Evolutionary conservation across 2,888 invertebrate species (phyloP).

Genomic region (Dyspetes luteomarginatus): DNA sequence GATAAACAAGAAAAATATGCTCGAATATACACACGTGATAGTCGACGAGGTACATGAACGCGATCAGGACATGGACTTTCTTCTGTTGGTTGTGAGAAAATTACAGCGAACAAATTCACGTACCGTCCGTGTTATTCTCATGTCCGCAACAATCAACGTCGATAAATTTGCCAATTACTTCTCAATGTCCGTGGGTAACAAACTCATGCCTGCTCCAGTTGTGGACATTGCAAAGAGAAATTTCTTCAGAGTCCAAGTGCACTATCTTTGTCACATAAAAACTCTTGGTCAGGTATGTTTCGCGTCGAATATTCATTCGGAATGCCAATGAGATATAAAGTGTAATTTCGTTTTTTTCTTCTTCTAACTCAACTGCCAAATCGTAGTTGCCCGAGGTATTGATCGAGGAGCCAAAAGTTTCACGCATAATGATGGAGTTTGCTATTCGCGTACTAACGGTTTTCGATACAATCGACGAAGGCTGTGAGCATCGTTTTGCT

Average conservation of each 20-base stretch:
- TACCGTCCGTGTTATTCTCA: conserved; percentile 90
- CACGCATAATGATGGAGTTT: conserved; percentile 86
- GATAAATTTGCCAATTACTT: conserved; percentile 90
- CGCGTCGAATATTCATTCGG: not conserved
- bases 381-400: conserved; percentile 85
- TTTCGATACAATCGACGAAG: conserved; percentile 86
- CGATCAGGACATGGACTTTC: conserved; percentile 95
- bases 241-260: conserved; percentile 86
- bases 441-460: conserved; percentile 85
- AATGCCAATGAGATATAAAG: not conserved
- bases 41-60: conserved; percentile 98
- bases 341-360: conserved; percentile 30
- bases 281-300: conserved; percentile 77
- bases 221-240: conserved; percentile 85
- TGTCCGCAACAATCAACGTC: conserved; percentile 97
- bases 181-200: conserved; percentile 80
- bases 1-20: conserved; percentile 88
- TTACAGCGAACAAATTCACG: conserved; percentile 88
- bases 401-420: conserved; percentile 86
- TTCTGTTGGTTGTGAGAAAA: conserved; percentile 92
- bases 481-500: conserved; percentile 84
- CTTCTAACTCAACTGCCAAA: conserved; percentile 39
- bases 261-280: conserved; percentile 85
- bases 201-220: conserved; percentile 85
- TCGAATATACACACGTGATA: conserved; percentile 93